Evolutionary conservation across 1,140 invertebrate species (phyloP), one percentile per base, ranked within the genome.

Genomic region (Platyscapa corneri): DNA sequence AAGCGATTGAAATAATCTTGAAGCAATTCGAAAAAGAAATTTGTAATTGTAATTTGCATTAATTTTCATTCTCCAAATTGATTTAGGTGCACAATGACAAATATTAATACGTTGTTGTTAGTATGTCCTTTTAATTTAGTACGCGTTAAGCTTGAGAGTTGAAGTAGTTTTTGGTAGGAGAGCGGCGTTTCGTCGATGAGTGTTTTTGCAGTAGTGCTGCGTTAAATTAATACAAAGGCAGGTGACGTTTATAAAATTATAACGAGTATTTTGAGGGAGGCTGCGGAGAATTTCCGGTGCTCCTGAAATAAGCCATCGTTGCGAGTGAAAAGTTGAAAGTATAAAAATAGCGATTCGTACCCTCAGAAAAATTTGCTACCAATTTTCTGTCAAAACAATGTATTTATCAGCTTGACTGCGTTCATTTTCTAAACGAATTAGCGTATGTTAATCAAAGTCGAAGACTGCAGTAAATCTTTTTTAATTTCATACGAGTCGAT

Each of bases 41-140:
- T n/a, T n/a, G n/a, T n/a, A n/a, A n/a, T n/a, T 85, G 49, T 64
- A 85, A 65, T 85, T 80, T 85, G 83, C 67, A 85, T 32, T 85
- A 81, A 85, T 85, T 85, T 79, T 75, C 75, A 23, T 27, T 84
- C 65, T 75, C n/a, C 23, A 27, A 10, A 20, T 80, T 70, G 18
- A 74, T 0, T 42, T 37, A 67, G 27, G 16, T 84, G 64, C 42
- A 72, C 23, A 53, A 23, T 37, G 34, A 53, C 16, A 2, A 20
- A 32, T 64, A 27, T 65, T 72, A 39, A 20, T 79, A 20, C 46
- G 42, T 56, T 27, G 18, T 49, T 70, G 23, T 5, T 53, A 34
- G 18, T 60, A 72, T 56, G 8, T 23, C 12, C 0, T 39, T 60
- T 34, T 27, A 70, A 42, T 84, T 84, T 34, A 27, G 49, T 74